Evolutionary conservation across 2,113 vertebrate genomes (phyloP).

Genomic region (Sebastes schlegelii): DNA sequence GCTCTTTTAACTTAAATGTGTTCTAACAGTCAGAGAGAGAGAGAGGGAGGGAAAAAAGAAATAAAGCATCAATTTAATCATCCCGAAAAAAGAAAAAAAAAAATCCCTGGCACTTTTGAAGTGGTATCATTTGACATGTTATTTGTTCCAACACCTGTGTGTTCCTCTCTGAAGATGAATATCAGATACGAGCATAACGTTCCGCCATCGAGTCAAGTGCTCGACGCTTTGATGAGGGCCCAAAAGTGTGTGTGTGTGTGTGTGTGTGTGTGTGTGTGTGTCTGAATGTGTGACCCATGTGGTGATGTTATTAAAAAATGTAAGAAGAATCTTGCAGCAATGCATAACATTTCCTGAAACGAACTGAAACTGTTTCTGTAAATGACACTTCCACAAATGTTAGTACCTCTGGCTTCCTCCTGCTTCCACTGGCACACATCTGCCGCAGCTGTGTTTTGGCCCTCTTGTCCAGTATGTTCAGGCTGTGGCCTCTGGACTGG

Average conservation of each 20-base stretch:
- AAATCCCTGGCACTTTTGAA: slow-evolving; percentile 70
- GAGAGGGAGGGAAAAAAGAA: slow-evolving; percentile 1
- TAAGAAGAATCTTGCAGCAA: slow-evolving; percentile 19
- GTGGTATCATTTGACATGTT: slow-evolving; percentile 75
- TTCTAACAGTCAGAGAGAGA: slow-evolving; percentile 50
- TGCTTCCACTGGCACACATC: slow-evolving; percentile 53
- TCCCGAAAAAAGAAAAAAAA: slow-evolving; percentile 48
- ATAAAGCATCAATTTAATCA: slow-evolving; percentile 68
- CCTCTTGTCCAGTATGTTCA: slow-evolving; percentile 21
- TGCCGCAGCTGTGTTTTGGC: slow-evolving; percentile 54
- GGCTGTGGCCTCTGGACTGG: slow-evolving; percentile 57
- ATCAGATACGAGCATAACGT: slow-evolving; percentile 75
- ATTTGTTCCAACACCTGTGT: slow-evolving; percentile 80
- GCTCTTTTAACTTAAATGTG: slow-evolving; percentile 70
- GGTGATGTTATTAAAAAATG: slow-evolving; percentile 36
- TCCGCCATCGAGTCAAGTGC: slow-evolving; percentile 68
- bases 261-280: slow-evolving; percentile 6
- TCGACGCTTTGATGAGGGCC: slow-evolving; percentile 70
- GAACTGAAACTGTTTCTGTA: neutral
- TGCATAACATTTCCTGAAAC: too few species aligned
- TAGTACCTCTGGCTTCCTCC: slow-evolving; percentile 26
- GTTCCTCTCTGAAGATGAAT: slow-evolving; percentile 73
- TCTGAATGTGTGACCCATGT: slow-evolving; percentile 22
- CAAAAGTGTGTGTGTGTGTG: slow-evolving; percentile 44
- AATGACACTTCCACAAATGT: slow-evolving; percentile 30